Base-by-base conservation (phyloP, 2,888 invertebrate species). In the Drosophila algonquin region DNA sequence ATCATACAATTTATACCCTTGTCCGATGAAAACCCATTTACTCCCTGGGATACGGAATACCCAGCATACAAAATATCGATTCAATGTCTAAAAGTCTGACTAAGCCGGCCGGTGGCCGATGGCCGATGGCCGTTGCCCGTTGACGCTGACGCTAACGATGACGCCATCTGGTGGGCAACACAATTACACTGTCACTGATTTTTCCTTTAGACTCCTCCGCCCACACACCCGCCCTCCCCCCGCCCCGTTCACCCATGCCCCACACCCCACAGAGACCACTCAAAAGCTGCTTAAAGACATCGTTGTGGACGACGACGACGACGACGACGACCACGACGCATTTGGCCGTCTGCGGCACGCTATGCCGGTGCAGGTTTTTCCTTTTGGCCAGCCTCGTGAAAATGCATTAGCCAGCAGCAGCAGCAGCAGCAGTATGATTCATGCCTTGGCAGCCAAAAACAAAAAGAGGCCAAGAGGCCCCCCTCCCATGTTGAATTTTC, bases 101-200 rank as follows among this genome's bases (percentile, higher is more conserved):
- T 71, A 71, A 71, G 71, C 71, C 72, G 72, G 62, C 52, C 70
- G 71, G 51, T 65, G 54, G 64, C 78, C 27, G 27, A 0, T 27
- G 27, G 64, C 78, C 27, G 27, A 1, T 27, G 27, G 7, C 27
- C 27, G 63, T 63, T 74, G 18, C 18, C 18, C 18, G 18, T 18
- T 18, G 71, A 64, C 78, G 76, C 65, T 65, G 71, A 64, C 78
- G 75, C 54, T 64, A 53, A 71, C 70, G 73, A 73, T 86, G 82
- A 82, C 82, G 82, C 76, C 82, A 82, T 82, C 79, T 82, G 84
- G 73, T 69, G 77, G 64, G 59, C 55, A 52, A 63, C 47, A 44
- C 70, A 69, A 16, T 27, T 32, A 74, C 80, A 69, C 72, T 86
- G 81, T 75, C 81, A 86, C 69, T 75, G 79, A 76, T 72, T 80